phyloP scores from a whole-genome alignment of 2,113 vertebrate genomes.

The Gavialis gangeticus region DNA sequence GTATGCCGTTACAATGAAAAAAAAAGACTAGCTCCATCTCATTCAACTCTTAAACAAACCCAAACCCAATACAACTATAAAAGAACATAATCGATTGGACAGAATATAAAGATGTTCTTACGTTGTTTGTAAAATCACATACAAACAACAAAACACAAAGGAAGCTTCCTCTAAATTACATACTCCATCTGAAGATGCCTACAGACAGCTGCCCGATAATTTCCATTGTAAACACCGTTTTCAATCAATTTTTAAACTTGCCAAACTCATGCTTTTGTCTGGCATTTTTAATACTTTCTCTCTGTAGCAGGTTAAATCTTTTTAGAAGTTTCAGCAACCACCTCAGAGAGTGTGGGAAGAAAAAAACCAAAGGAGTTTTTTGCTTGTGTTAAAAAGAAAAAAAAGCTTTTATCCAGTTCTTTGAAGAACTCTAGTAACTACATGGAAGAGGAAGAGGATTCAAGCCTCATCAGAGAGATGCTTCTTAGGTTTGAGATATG shows the following conservation, averaged over 20 bases:
- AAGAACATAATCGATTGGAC: not conserved
- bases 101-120: not conserved
- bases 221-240: not conserved
- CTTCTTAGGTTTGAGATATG: not conserved
- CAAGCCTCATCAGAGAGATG: not conserved
- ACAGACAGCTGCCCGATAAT: not conserved
- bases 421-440: not conserved
- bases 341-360: too few species aligned
- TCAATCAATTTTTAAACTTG: not conserved
- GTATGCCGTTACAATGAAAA: not conserved
- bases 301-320: not conserved
- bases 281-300: not conserved
- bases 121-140: not conserved
- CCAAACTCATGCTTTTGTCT: not conserved
- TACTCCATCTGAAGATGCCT: not conserved
- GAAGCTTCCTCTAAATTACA: not conserved
- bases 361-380: not conserved
- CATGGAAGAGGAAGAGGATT: not conserved
- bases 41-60: not conserved
- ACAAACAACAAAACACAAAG: not conserved
- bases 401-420: not conserved
- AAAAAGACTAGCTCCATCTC: not conserved
- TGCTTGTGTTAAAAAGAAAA: not conserved
- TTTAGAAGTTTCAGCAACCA: not conserved
- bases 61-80: not conserved